Evolutionary conservation across 2,888 invertebrate genomes (phyloP).

Genomic region (Agrotis clavis): DNA sequence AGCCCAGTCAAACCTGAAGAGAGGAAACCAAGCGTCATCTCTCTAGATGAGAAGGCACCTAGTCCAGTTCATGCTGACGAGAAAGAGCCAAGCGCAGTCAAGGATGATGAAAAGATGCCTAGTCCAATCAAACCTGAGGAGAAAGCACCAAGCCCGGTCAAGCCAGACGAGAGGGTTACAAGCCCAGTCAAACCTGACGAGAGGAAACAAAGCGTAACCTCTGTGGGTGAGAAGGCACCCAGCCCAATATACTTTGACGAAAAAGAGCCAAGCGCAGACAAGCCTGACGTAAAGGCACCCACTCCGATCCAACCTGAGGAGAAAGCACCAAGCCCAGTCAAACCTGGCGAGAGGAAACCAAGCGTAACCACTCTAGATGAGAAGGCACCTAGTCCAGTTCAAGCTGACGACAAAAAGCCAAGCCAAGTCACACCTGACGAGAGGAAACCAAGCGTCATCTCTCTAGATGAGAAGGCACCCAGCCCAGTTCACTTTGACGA

Average conservation of each 20-base stretch:
- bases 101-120: not conserved
- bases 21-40: not conserved
- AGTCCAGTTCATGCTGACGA: too few species aligned
- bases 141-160: conserved; percentile 16
- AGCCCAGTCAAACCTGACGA: not conserved
- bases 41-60: conserved; percentile 3
- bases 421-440: not conserved
- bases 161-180: conserved; percentile 20
- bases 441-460: not conserved
- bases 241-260: conserved; percentile 23
- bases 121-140: conserved; percentile 2
- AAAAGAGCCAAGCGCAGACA: not conserved
- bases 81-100: not conserved
- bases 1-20: conserved; percentile 27
- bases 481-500: not conserved
- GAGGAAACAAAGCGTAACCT: not conserved
- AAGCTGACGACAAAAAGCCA: too few species aligned
- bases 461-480: not conserved
- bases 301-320: conserved; percentile 18
- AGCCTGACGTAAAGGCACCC: not conserved
- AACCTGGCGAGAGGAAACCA: conserved; percentile 18
- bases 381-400: not conserved
- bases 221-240: not conserved
- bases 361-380: conserved; percentile 29
- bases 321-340: conserved; percentile 34